Percentiles rank a stretch among this genome's conserved stretches.
Conservation (phyloP, 2,888 invertebrate genomes). For the Temnothorax rugatulus region DNA sequence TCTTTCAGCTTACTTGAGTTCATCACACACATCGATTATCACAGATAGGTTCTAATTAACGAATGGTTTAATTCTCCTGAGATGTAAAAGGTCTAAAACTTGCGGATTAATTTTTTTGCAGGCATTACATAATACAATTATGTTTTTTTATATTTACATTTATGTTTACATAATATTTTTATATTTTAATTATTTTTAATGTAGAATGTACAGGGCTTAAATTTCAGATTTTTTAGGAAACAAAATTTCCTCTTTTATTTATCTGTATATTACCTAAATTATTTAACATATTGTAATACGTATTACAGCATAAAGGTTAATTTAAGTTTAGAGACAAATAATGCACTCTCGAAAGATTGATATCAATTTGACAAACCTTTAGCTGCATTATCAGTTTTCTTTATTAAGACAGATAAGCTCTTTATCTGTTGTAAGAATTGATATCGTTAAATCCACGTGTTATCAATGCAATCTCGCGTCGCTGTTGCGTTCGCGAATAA, state of each 20-base stretch:
- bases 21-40: constrained; percentile 31
- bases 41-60: background rate
- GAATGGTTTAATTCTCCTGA: background rate
- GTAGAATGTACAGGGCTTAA: background rate
- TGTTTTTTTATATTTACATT: background rate
- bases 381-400: constrained; percentile 33
- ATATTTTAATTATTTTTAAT: background rate
- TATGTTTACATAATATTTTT: background rate
- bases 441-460: constrained; percentile 27
- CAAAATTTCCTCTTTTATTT: background rate
- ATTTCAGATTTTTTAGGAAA: background rate
- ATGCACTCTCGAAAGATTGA: constrained; percentile 13
- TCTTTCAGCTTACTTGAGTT: background rate
- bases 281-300: background rate
- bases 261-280: background rate
- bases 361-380: background rate
- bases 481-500: background rate
- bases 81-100: background rate
- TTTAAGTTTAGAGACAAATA: constrained; percentile 16
- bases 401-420: constrained; percentile 28
- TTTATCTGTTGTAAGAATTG: constrained; percentile 36
- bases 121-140: background rate
- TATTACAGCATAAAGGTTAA: background rate
- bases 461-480: background rate
- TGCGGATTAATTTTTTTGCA: background rate